Percentiles rank a stretch among this genome's conserved stretches.
These are phyloP conservation scores for Pseudococcus longispinus DNA, from an alignment of 2,888 invertebrate genomes.

Conservation along the genomic window DNA sequence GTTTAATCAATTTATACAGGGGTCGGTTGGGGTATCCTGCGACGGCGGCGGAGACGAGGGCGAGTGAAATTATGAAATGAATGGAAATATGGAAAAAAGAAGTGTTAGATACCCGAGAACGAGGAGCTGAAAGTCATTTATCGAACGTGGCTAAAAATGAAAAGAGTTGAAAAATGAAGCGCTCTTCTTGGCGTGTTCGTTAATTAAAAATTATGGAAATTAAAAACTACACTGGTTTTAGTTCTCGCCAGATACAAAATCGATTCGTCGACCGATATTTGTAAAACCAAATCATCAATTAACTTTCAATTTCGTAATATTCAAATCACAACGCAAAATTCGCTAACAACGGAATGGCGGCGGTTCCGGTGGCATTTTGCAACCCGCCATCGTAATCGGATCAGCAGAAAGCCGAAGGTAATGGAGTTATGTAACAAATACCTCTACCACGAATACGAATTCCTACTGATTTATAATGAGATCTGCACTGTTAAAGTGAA, in stretches of 20 bases:
- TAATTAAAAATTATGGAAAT: slow-evolving; percentile 44
- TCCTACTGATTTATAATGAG: slow-evolving; percentile 12
- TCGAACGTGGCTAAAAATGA: slow-evolving; percentile 8
- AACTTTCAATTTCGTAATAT: slow-evolving; percentile 22
- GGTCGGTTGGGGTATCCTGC: neutral
- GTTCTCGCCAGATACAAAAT: neutral
- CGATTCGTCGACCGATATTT: neutral
- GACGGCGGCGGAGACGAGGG: neutral
- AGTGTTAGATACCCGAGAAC: neutral
- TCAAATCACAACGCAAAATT: slow-evolving; percentile 2
- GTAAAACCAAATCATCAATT: slow-evolving; percentile 1
- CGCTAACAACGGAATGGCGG: neutral
- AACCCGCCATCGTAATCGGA: neutral
- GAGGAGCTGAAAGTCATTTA: neutral
- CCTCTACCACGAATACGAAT: slow-evolving; percentile 1
- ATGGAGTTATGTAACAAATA: slow-evolving; percentile 20
- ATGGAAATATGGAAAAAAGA: neutral
- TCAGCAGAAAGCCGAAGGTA: neutral
- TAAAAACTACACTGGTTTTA: slow-evolving; percentile 8
- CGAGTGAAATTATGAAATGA: neutral
- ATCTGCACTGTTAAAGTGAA: neutral
- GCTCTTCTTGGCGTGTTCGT: neutral
- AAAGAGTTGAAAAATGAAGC: slow-evolving; percentile 36
- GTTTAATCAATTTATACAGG: neutral
- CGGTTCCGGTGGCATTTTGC: neutral